Percentiles rank a stretch among this genome's conserved stretches.
Evolutionary conservation across 2,888 invertebrate species (phyloP).

Genomic region (Teleogryllus oceanicus): DNA sequence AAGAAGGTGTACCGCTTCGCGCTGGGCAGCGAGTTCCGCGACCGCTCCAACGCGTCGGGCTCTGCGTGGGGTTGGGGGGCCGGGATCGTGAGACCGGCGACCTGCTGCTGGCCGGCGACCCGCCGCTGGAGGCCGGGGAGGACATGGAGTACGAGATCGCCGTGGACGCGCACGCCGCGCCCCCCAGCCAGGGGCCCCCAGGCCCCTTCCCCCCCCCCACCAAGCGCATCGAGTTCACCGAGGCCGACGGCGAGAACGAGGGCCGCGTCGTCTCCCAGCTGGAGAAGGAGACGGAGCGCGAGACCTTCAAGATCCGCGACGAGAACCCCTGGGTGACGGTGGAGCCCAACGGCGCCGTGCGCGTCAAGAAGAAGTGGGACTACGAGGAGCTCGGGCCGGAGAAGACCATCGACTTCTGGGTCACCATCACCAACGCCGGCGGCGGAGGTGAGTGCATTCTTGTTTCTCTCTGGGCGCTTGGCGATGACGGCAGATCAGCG

Average conservation of each 20-base stretch:
- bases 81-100: slow-evolving; percentile 95
- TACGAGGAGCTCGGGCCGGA: slow-evolving; percentile 91
- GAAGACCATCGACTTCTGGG: slow-evolving; percentile 95
- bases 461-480: no score
- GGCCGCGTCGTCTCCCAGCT: slow-evolving; percentile 84
- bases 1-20: slow-evolving; percentile 71
- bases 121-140: slow-evolving; percentile 56
- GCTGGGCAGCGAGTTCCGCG: slow-evolving; percentile 52
- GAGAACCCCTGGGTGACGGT: slow-evolving; percentile 93
- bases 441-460: slow-evolving; percentile 63
- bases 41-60: slow-evolving; percentile 50
- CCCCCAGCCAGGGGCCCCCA: no score
- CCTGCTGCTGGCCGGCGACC: slow-evolving; percentile 76
- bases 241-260: slow-evolving; percentile 84
- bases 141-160: slow-evolving; percentile 64
- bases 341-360: slow-evolving; percentile 84
- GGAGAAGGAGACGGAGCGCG: slow-evolving; percentile 87
- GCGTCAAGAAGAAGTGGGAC: slow-evolving; percentile 95
- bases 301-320: slow-evolving; percentile 89
- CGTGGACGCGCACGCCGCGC: slow-evolving; percentile 78
- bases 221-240: slow-evolving; percentile 86
- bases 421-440: slow-evolving; percentile 86
- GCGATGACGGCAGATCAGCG: no score
- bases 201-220: no score
- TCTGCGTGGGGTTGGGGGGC: no score